Conservation (phyloP, 1,140 invertebrate genomes). For the Sarcophaga bullata region DNA sequence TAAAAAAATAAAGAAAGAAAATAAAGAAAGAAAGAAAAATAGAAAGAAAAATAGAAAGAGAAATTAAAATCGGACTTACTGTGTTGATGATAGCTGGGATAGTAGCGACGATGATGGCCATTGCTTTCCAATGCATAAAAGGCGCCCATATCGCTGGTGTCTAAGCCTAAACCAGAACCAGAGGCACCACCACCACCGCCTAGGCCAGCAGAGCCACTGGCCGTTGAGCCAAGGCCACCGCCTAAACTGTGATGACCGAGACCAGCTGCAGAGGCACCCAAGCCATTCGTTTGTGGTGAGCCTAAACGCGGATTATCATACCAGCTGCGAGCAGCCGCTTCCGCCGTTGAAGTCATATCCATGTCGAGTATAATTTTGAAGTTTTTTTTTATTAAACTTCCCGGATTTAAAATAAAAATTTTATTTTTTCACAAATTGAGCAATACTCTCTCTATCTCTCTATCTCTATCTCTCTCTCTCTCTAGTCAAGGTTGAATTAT, state of each 20-base stretch:
- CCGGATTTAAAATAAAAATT: not conserved
- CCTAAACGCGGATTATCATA: constrained; percentile 64
- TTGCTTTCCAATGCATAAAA: constrained; percentile 64
- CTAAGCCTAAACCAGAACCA: constrained; percentile 55
- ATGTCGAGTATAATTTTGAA: constrained; percentile 66
- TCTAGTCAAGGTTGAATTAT: too few relatives aligned
- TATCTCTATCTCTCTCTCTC: too few relatives aligned
- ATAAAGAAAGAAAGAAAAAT: not conserved
- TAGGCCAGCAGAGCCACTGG: constrained; percentile 56
- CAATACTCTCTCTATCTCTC: too few relatives aligned
- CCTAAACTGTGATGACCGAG: constrained; percentile 62
- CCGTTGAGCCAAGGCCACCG: constrained; percentile 58
- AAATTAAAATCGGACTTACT: too few relatives aligned
- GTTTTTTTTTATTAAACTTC: constrained; percentile 54
- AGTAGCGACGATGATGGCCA: constrained; percentile 63
- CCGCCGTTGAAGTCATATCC: constrained; percentile 66
- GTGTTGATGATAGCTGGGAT: constrained; percentile 65
- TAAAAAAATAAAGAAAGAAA: not conserved
- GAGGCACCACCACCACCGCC: constrained; percentile 54
- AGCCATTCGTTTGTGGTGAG: constrained; percentile 61
- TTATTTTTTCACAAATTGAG: too few relatives aligned
- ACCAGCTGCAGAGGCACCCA: constrained; percentile 58
- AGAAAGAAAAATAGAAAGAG: not conserved
- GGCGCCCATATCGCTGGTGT: constrained; percentile 64
- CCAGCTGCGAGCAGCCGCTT: constrained; percentile 66